Conservation (phyloP, 2,888 invertebrate species). For the Drosophila bunnanda region DNA sequence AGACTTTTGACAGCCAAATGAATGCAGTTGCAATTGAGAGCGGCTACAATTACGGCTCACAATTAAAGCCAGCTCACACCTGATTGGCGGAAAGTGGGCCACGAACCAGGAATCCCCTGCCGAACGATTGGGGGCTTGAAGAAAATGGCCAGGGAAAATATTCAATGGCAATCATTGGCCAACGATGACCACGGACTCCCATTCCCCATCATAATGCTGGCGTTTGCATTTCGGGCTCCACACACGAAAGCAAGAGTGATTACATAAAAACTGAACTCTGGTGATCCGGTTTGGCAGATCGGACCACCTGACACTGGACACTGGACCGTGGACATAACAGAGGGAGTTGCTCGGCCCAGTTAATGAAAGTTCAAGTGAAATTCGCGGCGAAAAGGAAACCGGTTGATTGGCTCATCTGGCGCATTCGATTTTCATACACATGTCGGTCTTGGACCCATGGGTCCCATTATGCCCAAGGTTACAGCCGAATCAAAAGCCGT, state of each 20-base stretch:
- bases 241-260: constrained; percentile 38
- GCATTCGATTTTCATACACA: constrained; percentile 39
- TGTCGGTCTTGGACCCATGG: constrained; percentile 7
- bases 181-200: constrained; percentile 42
- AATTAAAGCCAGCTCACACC: constrained; percentile 49
- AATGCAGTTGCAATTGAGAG: constrained; percentile 62
- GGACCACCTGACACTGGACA: constrained; percentile 32
- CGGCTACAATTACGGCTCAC: constrained; percentile 59
- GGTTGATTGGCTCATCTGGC: constrained; percentile 59
- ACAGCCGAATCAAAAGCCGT: constrained; percentile 8
- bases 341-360: constrained; percentile 49
- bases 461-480: constrained; percentile 74
- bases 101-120: constrained; percentile 52
- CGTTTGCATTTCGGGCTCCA: constrained; percentile 62
- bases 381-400: constrained; percentile 60
- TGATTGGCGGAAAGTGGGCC: constrained; percentile 29
- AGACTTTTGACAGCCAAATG: constrained; percentile 67
- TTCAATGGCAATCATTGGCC: constrained; percentile 65
- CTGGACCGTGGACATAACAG: constrained; percentile 10
- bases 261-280: constrained; percentile 66
- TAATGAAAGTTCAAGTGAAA: constrained; percentile 78
- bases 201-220: constrained; percentile 52
- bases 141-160: constrained; percentile 60
- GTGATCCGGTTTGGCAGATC: constrained; percentile 47
- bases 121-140: constrained; percentile 47